These are phyloP conservation scores for Hofmannophila pseudospretella DNA, from an alignment of 2,888 invertebrate genomes.

Conservation along the genomic window DNA sequence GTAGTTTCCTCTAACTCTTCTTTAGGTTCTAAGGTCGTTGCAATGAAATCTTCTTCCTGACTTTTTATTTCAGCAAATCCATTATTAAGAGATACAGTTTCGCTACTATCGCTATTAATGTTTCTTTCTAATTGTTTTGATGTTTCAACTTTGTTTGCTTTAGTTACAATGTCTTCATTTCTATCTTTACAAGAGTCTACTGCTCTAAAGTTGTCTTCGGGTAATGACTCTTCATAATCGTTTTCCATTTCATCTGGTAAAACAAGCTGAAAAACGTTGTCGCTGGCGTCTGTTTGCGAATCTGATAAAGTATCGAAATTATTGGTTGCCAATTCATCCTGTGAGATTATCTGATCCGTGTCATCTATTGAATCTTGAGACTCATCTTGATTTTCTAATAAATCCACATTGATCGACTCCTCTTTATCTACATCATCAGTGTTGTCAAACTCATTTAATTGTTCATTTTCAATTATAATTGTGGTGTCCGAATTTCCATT, in stretches of 20 bases:
- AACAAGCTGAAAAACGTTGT: slow-evolving; percentile 2
- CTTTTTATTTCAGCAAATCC: not conserved
- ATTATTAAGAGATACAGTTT: not conserved
- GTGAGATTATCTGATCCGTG: not conserved
- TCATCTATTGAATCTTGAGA: slow-evolving; percentile 3
- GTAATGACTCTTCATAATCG: not conserved
- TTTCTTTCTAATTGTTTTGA: not conserved
- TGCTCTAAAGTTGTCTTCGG: not conserved
- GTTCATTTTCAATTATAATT: not conserved
- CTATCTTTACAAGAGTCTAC: slow-evolving; percentile 3
- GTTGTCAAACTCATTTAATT: not conserved
- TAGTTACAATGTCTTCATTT: slow-evolving; percentile 4
- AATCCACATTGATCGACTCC: slow-evolving; percentile 2
- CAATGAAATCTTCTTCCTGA: too few relatives aligned
- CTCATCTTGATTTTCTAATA: not conserved
- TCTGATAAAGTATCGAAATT: not conserved
- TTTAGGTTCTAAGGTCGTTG: not conserved
- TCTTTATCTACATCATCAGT: not conserved
- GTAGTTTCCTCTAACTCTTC: slow-evolving; percentile 6
- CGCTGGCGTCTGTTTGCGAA: slow-evolving; percentile 3
- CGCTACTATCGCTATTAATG: not conserved
- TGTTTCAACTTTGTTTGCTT: too few relatives aligned
- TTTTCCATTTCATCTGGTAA: not conserved
- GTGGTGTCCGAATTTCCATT: slow-evolving; percentile 1
- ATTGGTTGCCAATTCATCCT: not conserved